Evolutionary conservation across 2,797 vertebrate species (phyloP), one percentile per base, ranked within the genome.

Genomic region (Moxostoma hubbsi): DNA sequence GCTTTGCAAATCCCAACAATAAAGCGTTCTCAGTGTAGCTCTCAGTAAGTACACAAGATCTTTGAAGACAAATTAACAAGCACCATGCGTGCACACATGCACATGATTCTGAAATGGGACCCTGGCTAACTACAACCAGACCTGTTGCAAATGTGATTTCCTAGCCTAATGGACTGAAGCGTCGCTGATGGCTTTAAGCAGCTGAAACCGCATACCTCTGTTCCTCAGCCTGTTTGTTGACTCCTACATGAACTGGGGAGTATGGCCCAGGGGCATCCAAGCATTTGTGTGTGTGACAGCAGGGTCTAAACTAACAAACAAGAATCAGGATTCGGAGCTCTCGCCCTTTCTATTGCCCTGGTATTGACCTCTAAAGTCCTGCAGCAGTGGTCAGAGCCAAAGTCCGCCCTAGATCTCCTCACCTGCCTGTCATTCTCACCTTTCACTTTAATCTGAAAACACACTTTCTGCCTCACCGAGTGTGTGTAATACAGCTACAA

Each of bases 371-470:
- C 66, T 70, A 15, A 68, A 63, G 71, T 67, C 71, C 64, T 68
- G 47, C 72, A 74, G 66, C 65, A 63, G 53, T 75, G 66, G 73
- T 64, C 72, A 75, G 13, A 10, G 58, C 72, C 62, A 59, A 63
- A 74, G 63, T 63, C 15, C 66, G 53, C 36, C 58, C 45, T 13
- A 68, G 55, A 69, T 64, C 57, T 62, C 75, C 85, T 88, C 91
- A 92, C 91, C 91, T 93, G 90, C 87, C 90, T 92, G 83, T 88
- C 86, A 88, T 91, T 88, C 88, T 91, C 85, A 87, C 81, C 75
- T 92, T 92, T 94, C 89, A 90, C 91, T 92, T 93, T 92, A 81
- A 73, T 53, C 73, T 24, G 24, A 24, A 24, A 24, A 24, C 24
- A 24, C 24, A 24, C 24, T 82, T 9, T 53, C 81, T 83, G 80